Conservation (phyloP, 1,140 invertebrate species). For the Lepidurus arcticus region DNA sequence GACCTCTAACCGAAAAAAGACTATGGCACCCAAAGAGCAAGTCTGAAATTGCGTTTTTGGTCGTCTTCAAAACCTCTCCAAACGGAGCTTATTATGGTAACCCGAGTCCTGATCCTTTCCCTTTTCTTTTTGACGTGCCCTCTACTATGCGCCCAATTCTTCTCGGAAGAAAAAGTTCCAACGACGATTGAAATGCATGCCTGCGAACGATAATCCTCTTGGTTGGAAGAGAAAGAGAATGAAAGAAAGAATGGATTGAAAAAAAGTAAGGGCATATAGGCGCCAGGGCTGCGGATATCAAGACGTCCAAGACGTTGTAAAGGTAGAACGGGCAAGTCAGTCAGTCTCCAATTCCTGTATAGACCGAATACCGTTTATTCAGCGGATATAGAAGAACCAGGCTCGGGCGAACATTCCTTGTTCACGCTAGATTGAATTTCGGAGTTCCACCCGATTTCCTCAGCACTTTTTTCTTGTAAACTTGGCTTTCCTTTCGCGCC, state of each 20-base stretch:
- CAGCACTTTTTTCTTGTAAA: background rate
- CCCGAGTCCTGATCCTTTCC: background rate
- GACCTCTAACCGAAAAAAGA: background rate
- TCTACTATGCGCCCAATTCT: background rate
- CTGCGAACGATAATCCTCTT: background rate
- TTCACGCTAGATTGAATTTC: conserved; percentile 19
- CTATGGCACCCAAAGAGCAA: too few relatives aligned
- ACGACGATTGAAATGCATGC: background rate
- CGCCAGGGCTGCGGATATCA: background rate
- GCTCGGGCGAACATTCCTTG: background rate
- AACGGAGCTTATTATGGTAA: background rate
- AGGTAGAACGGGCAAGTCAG: background rate
- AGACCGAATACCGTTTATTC: background rate
- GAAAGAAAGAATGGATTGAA: background rate
- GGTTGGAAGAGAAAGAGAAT: background rate
- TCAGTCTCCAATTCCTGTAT: background rate
- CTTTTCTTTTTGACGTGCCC: background rate
- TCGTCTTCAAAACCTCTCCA: background rate
- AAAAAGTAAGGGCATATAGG: background rate
- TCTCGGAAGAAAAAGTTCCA: background rate
- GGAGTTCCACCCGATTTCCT: background rate
- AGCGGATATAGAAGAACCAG: background rate
- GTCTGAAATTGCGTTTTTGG: too few relatives aligned
- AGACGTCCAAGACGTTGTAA: too few relatives aligned
- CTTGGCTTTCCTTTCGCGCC: background rate